A percentile compares a stretch with the other conserved stretches of the same genome.
These are phyloP conservation scores for Salvator merianae DNA, from an alignment of 2,113 vertebrate genomes.

Conservation along the genomic window DNA sequence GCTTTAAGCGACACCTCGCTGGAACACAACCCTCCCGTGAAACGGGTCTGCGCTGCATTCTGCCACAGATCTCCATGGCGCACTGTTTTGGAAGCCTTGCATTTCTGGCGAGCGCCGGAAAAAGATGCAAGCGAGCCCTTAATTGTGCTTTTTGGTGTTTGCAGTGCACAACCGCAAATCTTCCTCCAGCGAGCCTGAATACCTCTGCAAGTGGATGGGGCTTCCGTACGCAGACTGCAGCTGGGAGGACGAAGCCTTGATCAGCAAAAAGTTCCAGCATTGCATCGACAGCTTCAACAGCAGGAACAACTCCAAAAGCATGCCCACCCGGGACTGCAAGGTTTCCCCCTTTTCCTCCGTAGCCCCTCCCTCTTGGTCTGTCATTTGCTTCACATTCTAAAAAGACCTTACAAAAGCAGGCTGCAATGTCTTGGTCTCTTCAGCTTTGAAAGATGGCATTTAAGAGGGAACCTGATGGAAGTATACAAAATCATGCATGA, in stretches of 20 bases:
- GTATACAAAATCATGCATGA: too few relatives aligned
- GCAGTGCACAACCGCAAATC: conserved; percentile 89
- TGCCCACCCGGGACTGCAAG: conserved; percentile 97
- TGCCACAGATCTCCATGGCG: too few relatives aligned
- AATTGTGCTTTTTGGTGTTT: not conserved
- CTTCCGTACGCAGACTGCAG: conserved; percentile 95
- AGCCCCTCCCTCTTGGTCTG: not conserved
- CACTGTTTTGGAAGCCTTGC: too few relatives aligned
- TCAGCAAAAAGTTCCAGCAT: conserved; percentile 90
- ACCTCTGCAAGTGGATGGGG: conserved; percentile 98
- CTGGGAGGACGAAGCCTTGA: conserved; percentile 94
- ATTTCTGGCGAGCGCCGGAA: not conserved
- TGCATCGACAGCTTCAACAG: conserved; percentile 90
- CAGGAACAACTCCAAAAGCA: conserved; percentile 88
- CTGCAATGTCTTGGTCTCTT: too few relatives aligned
- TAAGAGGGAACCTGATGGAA: too few relatives aligned
- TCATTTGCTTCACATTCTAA: not conserved
- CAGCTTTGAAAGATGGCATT: too few relatives aligned
- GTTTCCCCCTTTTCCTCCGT: conserved; percentile 60
- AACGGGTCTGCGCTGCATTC: too few relatives aligned
- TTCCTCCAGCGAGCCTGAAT: conserved; percentile 91
- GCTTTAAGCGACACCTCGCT: too few relatives aligned
- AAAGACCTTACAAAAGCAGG: too few relatives aligned
- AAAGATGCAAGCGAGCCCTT: not conserved
- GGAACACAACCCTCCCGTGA: too few relatives aligned